A percentile compares a stretch with the other conserved stretches of the same genome.
These are phyloP conservation scores for Delichon dasypus DNA, from an alignment of 2,797 vertebrate species.

Conservation along the genomic window DNA sequence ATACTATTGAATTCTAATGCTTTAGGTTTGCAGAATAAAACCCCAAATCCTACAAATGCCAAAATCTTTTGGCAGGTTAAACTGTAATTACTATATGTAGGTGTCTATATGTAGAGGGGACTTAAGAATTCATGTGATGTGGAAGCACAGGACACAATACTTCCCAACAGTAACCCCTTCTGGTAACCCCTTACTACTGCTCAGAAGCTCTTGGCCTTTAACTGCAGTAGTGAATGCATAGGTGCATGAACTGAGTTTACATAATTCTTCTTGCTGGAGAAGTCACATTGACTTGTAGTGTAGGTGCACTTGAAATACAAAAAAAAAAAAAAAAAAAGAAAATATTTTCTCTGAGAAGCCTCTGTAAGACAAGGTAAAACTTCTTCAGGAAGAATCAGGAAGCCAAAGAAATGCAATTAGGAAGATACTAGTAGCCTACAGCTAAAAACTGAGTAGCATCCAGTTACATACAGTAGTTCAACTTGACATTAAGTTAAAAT, in stretches of 20 bases:
- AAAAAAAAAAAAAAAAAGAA: not conserved
- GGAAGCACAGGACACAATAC: not conserved
- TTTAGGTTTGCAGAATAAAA: not conserved
- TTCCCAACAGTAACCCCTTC: not conserved
- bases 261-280: not conserved
- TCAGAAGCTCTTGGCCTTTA: not conserved
- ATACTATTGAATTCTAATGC: not conserved
- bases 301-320: not conserved
- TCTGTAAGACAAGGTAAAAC: not conserved
- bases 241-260: not conserved
- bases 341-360: not conserved
- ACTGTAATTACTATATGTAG: not conserved
- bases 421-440: not conserved
- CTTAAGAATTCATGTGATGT: not conserved
- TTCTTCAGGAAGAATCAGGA: not conserved
- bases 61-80: not conserved
- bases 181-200: not conserved
- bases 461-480: not conserved
- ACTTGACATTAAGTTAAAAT: not conserved
- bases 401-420: not conserved
- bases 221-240: not conserved
- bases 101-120: not conserved
- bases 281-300: not conserved
- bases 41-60: not conserved
- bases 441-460: not conserved